These are phyloP conservation scores for Hydriomena furcata DNA, from an alignment of 2,888 invertebrate species.

Conservation along the genomic window DNA sequence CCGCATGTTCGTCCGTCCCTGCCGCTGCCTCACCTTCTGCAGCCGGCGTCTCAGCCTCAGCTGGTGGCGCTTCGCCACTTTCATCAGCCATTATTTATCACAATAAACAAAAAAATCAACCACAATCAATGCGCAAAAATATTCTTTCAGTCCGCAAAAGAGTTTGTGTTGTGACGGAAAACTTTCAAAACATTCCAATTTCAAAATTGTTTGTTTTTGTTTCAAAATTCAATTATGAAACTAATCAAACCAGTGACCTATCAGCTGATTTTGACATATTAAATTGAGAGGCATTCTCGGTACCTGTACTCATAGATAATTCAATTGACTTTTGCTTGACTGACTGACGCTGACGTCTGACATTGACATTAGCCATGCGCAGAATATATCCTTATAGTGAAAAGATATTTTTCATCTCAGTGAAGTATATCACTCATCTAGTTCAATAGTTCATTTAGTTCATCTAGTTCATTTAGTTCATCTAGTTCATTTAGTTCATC, in stretches of 20 bases:
- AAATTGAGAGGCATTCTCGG: not conserved
- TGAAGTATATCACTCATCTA: too few relatives aligned
- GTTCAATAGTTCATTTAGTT: too few relatives aligned
- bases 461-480: too few relatives aligned
- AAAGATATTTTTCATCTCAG: too few relatives aligned
- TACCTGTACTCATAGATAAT: too few relatives aligned
- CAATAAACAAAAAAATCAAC: constrained; percentile 5
- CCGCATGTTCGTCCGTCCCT: constrained; percentile 37
- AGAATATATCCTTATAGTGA: too few relatives aligned
- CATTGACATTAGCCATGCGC: too few relatives aligned
- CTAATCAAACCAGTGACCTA: not conserved
- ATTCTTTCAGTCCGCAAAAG: constrained; percentile 3
- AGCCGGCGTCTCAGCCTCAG: constrained; percentile 33
- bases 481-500: too few relatives aligned
- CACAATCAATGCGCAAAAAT: not conserved
- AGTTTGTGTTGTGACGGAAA: not conserved
- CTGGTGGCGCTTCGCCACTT: constrained; percentile 39
- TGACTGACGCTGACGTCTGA: too few relatives aligned
- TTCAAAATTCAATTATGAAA: constrained; percentile 3
- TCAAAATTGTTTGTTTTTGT: constrained; percentile 23
- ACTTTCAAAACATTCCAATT: constrained; percentile 30
- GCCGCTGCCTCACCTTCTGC: constrained; percentile 27
- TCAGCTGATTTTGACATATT: not conserved
- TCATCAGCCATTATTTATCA: constrained; percentile 47
- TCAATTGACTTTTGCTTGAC: too few relatives aligned